Evolutionary conservation across 1,140 invertebrate species (phyloP), one percentile per base, ranked within the genome.

Genomic region (Drosophila rhopaloa): DNA sequence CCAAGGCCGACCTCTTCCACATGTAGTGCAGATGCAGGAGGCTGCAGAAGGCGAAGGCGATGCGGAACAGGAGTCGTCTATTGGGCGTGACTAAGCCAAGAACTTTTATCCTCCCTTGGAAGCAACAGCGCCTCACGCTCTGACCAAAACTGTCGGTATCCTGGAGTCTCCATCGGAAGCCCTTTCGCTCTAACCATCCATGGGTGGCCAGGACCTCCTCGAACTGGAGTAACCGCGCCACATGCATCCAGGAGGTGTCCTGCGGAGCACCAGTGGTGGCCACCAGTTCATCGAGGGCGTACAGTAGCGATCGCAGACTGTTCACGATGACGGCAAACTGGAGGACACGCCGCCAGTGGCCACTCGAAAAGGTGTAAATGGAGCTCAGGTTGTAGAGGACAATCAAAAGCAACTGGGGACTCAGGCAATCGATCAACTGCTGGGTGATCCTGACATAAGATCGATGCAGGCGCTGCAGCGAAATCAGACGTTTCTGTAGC

Each of bases 351-450:
- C 43, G 50, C 79, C 79, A 81, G 1, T 32, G 37, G 5, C 60
- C 53, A 16, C 50, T 67, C 4, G 79, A 82, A 2, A 82, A 37
- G 0, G 79, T 71, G 56, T 59, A 81, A 27, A 81, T 73, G 48
- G 76, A 59, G 14, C 47, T 82, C 6, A 82, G 53, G 48, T 73
- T 73, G 48, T 81, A 82, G 37, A 81, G 55, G 1, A 81, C 54
- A 9, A 82, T 74, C 4, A 82, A 47, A 0, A 78, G 8, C 13
- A 81, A 14, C 44, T 81, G 79, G 1, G 79, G 73, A 1, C 79
- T 58, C 66, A 81, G 19, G 16, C 66, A 82, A 14, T 38, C 16
- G 24, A 81, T 55, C 9, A 78, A n/a, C 11, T 78, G 35, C 16
- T 63, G 74, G 7, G 79, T 78, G 8, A 81, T 48, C 13, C 56